A percentile compares a stretch with the other conserved stretches of the same genome.
Evolutionary conservation across 2,888 invertebrate genomes (phyloP).

Genomic region (Tachina fera): DNA sequence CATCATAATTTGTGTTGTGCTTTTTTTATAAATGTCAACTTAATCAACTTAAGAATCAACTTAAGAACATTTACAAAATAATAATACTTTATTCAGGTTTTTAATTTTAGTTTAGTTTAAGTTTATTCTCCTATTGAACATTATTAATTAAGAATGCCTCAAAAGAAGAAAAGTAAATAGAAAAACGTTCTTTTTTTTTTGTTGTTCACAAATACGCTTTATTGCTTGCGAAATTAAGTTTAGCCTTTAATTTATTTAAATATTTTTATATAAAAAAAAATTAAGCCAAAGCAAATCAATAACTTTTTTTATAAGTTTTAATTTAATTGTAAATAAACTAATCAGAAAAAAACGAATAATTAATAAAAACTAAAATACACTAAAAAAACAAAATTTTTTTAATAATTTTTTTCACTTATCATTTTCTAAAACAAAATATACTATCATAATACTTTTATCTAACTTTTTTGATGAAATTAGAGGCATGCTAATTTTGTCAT

Average conservation of each 20-base stretch:
- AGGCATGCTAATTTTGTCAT: too few relatives aligned
- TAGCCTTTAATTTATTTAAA: conserved; percentile 40
- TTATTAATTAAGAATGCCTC: conserved; percentile 39
- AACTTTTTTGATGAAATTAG: too few relatives aligned
- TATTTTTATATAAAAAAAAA: conserved; percentile 33
- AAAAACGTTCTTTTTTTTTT: neutral
- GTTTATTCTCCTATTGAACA: conserved; percentile 32
- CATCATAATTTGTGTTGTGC: conserved; percentile 62
- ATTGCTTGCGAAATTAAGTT: conserved; percentile 61
- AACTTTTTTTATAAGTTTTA: conserved; percentile 58
- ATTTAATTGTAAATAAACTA: conserved; percentile 68
- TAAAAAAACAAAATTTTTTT: conserved; percentile 29
- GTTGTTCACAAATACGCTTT: conserved; percentile 24
- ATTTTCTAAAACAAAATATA: neutral
- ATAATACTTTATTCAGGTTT: conserved; percentile 75
- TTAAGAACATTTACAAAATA: conserved; percentile 43
- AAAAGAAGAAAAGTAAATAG: neutral
- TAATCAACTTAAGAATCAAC: conserved; percentile 12
- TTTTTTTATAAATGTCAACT: conserved; percentile 75
- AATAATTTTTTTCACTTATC: conserved; percentile 31
- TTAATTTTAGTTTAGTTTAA: conserved; percentile 58
- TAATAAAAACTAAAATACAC: conserved; percentile 50
- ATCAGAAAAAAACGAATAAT: conserved; percentile 55
- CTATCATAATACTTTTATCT: too few relatives aligned
- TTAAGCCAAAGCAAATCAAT: conserved; percentile 67